Conservation (phyloP, 2,888 invertebrate species). For the Agrotis puta region DNA sequence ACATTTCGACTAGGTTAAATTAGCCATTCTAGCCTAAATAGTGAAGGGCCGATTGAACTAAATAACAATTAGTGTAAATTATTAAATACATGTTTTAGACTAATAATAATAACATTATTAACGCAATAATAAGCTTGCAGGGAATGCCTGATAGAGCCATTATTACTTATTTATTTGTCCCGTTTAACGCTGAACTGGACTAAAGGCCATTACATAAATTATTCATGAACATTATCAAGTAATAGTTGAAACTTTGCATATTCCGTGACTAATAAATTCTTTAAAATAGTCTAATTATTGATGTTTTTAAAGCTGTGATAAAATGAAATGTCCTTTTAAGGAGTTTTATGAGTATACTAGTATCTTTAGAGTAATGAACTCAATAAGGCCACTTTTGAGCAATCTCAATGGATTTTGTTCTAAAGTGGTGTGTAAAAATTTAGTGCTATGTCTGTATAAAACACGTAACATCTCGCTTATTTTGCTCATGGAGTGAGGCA, state of each 20-base stretch:
- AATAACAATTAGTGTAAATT: background rate
- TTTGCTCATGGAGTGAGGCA: too few relatives aligned
- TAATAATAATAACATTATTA: constrained; percentile 20
- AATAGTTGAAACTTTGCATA: constrained; percentile 34
- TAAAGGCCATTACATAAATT: constrained; percentile 40
- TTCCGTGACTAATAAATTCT: constrained; percentile 30
- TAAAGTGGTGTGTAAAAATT: too few relatives aligned
- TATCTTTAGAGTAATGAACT: background rate
- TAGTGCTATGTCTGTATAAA: too few relatives aligned
- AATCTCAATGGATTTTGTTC: background rate
- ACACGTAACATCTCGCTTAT: too few relatives aligned
- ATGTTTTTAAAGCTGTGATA: constrained; percentile 11
- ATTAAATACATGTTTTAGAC: constrained; percentile 1
- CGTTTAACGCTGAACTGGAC: constrained; percentile 27
- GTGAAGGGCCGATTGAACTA: background rate
- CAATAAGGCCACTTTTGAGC: background rate
- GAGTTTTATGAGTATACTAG: constrained; percentile 26
- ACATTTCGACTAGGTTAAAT: background rate
- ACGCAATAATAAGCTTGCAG: constrained; percentile 22
- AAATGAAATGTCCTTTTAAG: constrained; percentile 10
- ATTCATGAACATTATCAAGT: constrained; percentile 43
- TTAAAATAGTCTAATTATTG: constrained; percentile 20
- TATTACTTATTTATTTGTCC: constrained; percentile 45
- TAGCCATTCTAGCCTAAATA: too few relatives aligned
- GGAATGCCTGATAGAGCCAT: constrained; percentile 45